These are phyloP conservation scores for Drosophila sp. DNA, from an alignment of 1,140 invertebrate genomes.

Conservation along the genomic window DNA sequence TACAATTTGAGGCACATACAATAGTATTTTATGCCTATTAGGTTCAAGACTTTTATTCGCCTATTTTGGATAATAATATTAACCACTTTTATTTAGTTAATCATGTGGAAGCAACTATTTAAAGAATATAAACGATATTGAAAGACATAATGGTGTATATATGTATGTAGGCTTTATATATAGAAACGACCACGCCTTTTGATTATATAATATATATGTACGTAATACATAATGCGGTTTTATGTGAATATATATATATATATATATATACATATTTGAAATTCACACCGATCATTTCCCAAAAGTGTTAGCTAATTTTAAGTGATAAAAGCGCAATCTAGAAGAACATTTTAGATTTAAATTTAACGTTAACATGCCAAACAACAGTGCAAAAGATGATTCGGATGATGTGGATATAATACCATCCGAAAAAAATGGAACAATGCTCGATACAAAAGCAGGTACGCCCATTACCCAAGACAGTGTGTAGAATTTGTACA, in stretches of 20 bases:
- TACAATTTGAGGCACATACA: not conserved
- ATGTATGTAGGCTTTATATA: not conserved
- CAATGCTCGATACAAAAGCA: constrained; percentile 59
- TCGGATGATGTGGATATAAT: constrained; percentile 71
- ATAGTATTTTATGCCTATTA: too few species aligned
- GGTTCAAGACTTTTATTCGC: too few species aligned
- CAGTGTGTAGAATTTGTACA: not conserved
- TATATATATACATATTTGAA: constrained; percentile 26
- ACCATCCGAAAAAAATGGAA: constrained; percentile 73
- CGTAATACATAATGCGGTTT: constrained; percentile 30
- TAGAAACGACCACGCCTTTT: constrained; percentile 44
- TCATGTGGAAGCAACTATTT: too few species aligned
- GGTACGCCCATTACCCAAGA: constrained; percentile 33
- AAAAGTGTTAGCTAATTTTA: constrained; percentile 70
- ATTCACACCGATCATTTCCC: constrained; percentile 35
- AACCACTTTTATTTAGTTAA: not conserved
- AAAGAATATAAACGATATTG: not conserved
- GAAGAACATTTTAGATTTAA: constrained; percentile 41
- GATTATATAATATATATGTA: constrained; percentile 54
- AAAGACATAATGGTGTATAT: not conserved
- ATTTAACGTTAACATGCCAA: constrained; percentile 71
- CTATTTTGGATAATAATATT: not conserved
- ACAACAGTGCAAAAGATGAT: constrained; percentile 73
- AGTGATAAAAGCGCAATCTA: constrained; percentile 64
- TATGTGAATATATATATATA: constrained; percentile 16